Evolutionary conservation across 2,797 vertebrate species (phyloP), one percentile per base, ranked within the genome.

Genomic region (Hemitrygon akajei): DNA sequence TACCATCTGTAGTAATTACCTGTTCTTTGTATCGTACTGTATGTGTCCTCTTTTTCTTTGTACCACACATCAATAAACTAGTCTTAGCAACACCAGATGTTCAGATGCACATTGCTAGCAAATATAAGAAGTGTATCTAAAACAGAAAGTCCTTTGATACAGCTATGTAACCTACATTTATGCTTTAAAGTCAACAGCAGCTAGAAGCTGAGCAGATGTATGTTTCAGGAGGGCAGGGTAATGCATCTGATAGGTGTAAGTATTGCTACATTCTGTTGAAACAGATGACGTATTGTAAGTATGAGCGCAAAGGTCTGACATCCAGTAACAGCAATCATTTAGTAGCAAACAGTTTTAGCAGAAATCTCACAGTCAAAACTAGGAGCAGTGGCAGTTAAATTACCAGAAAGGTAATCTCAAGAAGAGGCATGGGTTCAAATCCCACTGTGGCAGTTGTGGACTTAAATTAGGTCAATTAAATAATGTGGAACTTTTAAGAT

Each of bases 1-100:
- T 37, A 20, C 63, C 34, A 89, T 89, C n/a, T 89, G 86, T 34
- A 89, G n/a, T 89, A 89, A 89, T 89, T 89, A 37, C 86, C 60
- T 89, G n/a, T 69, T 69, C 60, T 89, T 89, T 89, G 86, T 89
- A 34, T 7, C 9, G 63, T 69, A 89, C n/a, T 37, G 16, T 69
- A 20, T 89, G 37, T 80, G 18, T 89, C 86, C 60, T 69, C 60
- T 66, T 69, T 89, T 66, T 22, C 86, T 69, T 89, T 89, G 14
- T 69, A 69, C n/a, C 18, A 22, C 66, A 34, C 86, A 37, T 89
- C 86, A 89, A 89, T 89, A 89, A 89, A 89, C 60, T 20, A 89
- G 30, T 37, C 60, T 69, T 69, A 69, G 86, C 69, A 69, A 89
- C 63, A 37, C 60, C 86, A 69, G 86, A 69, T 89, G 86, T 89